Evolutionary conservation across 2,113 vertebrate genomes (phyloP).

Genomic region (Myotis yumanensis): DNA sequence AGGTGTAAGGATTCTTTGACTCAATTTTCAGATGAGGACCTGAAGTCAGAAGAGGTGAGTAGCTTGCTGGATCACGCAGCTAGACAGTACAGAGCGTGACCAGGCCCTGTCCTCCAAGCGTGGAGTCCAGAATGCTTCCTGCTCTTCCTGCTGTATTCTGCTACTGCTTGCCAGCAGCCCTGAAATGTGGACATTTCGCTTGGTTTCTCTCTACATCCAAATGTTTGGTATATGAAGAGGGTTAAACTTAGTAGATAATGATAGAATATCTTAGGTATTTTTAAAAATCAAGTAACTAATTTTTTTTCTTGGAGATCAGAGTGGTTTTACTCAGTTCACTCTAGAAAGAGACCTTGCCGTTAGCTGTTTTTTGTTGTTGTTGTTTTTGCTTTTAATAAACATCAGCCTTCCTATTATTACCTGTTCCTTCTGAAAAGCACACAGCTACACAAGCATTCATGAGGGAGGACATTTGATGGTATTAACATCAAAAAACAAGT

Average conservation of each 20-base stretch:
- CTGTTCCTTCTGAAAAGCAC: slow-evolving; percentile 21
- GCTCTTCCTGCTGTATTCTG: neutral
- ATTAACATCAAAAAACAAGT: neutral
- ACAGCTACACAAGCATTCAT: neutral
- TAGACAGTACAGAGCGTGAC: neutral
- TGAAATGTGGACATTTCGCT: neutral
- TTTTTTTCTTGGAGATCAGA: neutral
- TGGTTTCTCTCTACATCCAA: neutral
- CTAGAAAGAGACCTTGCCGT: neutral
- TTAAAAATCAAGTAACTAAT: neutral
- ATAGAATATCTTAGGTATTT: neutral
- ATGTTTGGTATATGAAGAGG: neutral
- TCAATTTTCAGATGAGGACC: neutral
- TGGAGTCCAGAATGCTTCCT: neutral
- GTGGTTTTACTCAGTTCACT: neutral
- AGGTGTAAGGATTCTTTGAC: neutral
- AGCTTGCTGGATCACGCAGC: neutral
- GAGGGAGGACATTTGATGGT: neutral
- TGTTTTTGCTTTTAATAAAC: neutral
- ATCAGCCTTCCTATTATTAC: neutral
- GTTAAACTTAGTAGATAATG: neutral
- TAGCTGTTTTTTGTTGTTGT: neutral
- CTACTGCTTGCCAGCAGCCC: neutral
- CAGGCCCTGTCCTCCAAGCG: too few relatives aligned
- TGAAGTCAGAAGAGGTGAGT: neutral